Evolutionary conservation across 1,140 invertebrate species (phyloP).

Genomic region (Formica exsecta): DNA sequence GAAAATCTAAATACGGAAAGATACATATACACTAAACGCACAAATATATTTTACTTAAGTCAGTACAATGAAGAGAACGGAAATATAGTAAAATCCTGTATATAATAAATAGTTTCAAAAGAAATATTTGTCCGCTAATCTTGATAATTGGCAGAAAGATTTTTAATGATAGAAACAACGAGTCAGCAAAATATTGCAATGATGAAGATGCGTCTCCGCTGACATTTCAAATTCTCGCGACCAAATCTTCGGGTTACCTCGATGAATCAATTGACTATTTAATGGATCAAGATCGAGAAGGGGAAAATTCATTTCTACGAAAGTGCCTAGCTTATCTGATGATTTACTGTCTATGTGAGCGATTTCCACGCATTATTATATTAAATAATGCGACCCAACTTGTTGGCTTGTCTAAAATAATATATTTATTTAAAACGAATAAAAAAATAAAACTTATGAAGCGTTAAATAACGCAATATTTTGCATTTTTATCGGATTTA

Average conservation of each 20-base stretch:
- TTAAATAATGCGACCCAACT: background rate
- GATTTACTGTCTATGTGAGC: conserved; percentile 21
- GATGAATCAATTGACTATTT: conserved; percentile 37
- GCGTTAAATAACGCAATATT: too few relatives aligned
- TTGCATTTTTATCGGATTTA: background rate
- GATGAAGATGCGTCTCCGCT: conserved; percentile 26
- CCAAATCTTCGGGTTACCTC: conserved; percentile 6
- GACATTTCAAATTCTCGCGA: conserved; percentile 56
- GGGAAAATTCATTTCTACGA: conserved; percentile 39
- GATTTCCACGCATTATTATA: background rate
- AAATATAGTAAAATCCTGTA: background rate
- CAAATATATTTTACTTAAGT: background rate
- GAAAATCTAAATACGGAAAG: background rate
- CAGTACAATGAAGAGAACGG: background rate
- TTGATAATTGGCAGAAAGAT: background rate
- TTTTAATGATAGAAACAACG: background rate
- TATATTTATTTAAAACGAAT: background rate
- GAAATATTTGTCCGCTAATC: background rate
- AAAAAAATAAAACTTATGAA: background rate
- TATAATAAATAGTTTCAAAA: background rate
- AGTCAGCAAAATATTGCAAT: conserved; percentile 54
- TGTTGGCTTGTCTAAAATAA: conserved; percentile 15
- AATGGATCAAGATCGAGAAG: conserved; percentile 3
- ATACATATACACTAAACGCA: background rate
- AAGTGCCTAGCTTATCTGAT: conserved; percentile 1